These are phyloP conservation scores for Limnephilus auricula DNA, from an alignment of 2,888 invertebrate genomes.

Conservation along the genomic window DNA sequence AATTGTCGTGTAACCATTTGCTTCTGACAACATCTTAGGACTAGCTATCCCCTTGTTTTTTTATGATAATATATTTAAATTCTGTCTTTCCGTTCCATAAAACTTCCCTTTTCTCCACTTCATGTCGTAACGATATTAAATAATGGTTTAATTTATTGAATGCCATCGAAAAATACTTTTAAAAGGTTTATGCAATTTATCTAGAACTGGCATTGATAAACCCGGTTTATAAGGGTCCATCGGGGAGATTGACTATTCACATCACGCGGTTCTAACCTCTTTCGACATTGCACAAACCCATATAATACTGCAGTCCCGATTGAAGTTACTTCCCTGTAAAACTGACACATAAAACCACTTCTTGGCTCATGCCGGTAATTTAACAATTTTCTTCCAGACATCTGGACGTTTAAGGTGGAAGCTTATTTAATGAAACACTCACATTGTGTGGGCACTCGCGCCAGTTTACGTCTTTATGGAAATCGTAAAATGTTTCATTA, in stretches of 20 bases:
- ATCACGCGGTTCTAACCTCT: not conserved
- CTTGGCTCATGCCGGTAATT: constrained; percentile 8
- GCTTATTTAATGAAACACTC: not conserved
- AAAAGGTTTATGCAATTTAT: not conserved
- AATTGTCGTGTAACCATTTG: not conserved
- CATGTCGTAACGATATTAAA: constrained; percentile 2
- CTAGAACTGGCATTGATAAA: not conserved
- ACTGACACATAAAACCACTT: not conserved
- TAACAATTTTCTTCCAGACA: constrained; percentile 22
- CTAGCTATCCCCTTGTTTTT: not conserved
- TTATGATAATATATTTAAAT: not conserved
- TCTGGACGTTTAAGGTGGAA: constrained; percentile 5
- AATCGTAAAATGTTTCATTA: not conserved
- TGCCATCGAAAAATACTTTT: not conserved
- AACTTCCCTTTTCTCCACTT: not conserved
- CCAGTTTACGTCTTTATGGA: not conserved
- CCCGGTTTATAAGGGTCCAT: not conserved
- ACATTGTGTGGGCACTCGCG: not conserved
- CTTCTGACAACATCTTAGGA: not conserved
- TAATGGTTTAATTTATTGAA: not conserved
- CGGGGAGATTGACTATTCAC: constrained; percentile 11
- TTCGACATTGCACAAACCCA: not conserved
- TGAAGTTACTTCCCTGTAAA: not conserved
- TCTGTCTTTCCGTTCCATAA: not conserved
- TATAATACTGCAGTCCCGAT: not conserved